Evolutionary conservation across 1,140 invertebrate species (phyloP).

Genomic region (Aplysia californica): DNA sequence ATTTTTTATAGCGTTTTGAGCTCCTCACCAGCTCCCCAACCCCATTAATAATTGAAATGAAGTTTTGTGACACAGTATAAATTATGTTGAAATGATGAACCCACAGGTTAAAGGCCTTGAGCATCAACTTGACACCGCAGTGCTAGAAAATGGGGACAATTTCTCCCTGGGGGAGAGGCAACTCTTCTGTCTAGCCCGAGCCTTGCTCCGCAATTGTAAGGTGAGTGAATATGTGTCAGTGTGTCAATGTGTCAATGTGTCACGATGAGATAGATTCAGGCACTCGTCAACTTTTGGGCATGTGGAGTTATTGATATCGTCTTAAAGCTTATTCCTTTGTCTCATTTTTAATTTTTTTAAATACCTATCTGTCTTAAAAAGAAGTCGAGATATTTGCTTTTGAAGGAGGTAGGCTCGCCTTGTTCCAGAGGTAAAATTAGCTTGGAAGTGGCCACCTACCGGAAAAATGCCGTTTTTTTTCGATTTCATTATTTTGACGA

Average conservation of each 20-base stretch:
- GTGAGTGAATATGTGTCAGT: slow-evolving; percentile 45
- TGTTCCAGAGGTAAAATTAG: no score
- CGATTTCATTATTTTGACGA: no score
- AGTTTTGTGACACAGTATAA: not conserved
- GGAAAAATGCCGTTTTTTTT: no score
- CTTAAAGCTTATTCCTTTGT: not conserved
- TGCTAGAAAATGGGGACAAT: slow-evolving; percentile 72
- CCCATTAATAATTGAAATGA: not conserved
- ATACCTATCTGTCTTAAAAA: not conserved
- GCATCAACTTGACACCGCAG: slow-evolving; percentile 59
- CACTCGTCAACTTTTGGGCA: not conserved
- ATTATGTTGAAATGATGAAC: not conserved
- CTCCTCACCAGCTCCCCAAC: not conserved
- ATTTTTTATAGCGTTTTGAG: not conserved
- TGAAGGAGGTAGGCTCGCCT: not conserved
- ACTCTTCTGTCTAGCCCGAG: slow-evolving; percentile 67
- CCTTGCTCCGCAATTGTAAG: slow-evolving; percentile 66
- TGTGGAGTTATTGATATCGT: not conserved
- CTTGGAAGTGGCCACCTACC: no score
- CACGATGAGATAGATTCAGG: no score
- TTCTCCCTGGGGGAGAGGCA: slow-evolving; percentile 71
- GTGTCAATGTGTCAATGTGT: not conserved
- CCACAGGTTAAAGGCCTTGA: slow-evolving; percentile 59
- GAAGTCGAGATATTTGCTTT: not conserved
- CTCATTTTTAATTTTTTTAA: not conserved